Percentiles rank a stretch among this genome's conserved stretches.
These are phyloP conservation scores for Tychaedon coryphoeus DNA, from an alignment of 2,113 vertebrate species.

Conservation along the genomic window DNA sequence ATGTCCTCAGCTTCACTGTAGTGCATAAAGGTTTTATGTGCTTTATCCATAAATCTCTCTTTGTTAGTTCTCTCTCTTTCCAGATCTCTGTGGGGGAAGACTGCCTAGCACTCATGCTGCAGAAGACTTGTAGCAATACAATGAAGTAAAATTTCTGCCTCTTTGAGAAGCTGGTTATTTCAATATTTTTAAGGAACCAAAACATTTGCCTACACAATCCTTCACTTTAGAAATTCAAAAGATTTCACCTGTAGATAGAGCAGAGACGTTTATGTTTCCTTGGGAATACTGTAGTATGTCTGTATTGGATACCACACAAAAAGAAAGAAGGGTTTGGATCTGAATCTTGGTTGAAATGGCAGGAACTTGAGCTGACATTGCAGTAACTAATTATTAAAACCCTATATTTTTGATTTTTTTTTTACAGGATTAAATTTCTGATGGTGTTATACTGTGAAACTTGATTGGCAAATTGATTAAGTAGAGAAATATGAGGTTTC, in stretches of 20 bases:
- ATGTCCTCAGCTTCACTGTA: neutral
- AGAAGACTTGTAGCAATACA: neutral
- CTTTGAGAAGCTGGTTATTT: neutral
- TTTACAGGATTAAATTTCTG: neutral
- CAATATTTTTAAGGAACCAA: neutral
- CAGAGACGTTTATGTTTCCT: neutral
- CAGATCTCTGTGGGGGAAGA: neutral
- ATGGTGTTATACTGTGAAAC: neutral
- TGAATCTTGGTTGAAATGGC: neutral
- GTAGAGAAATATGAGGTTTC: neutral
- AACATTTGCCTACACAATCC: neutral
- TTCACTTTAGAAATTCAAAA: neutral
- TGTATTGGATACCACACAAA: neutral
- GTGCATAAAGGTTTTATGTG: neutral
- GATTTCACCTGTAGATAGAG: neutral
- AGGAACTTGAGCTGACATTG: neutral
- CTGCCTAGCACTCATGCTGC: neutral
- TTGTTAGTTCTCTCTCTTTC: neutral
- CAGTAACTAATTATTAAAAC: neutral
- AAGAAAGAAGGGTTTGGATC: neutral
- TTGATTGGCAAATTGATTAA: neutral
- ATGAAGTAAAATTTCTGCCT: neutral
- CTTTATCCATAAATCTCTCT: neutral
- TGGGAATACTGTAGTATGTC: neutral
- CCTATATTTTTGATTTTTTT: neutral